Percentiles rank a stretch among this genome's conserved stretches.
These are phyloP conservation scores for Eupithecia vulgata DNA, from an alignment of 2,888 invertebrate genomes.

Conservation along the genomic window DNA sequence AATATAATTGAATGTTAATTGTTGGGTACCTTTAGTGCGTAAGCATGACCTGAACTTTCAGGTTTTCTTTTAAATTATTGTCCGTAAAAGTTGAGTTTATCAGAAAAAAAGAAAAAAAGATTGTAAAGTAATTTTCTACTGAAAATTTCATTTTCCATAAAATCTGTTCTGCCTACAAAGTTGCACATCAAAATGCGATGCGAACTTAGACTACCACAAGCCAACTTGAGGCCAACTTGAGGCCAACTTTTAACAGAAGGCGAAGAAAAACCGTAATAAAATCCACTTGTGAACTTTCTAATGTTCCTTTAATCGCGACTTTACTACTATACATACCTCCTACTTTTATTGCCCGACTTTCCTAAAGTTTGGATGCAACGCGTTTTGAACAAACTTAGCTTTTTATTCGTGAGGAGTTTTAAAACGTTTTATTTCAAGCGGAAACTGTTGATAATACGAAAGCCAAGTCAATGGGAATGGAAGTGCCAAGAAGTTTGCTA, in stretches of 20 bases:
- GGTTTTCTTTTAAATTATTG: too few species aligned
- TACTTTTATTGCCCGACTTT: slow-evolving; percentile 41
- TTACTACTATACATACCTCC: slow-evolving; percentile 19
- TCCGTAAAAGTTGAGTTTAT: background rate
- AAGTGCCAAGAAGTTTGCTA: background rate
- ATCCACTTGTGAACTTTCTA: slow-evolving; percentile 34
- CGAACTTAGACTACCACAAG: background rate
- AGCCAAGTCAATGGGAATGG: background rate
- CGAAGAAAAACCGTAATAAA: slow-evolving; percentile 40
- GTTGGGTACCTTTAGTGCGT: background rate
- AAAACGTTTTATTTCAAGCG: slow-evolving; percentile 4
- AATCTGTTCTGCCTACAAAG: slow-evolving; percentile 5
- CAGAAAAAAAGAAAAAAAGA: background rate
- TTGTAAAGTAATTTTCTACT: background rate
- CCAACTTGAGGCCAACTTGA: background rate
- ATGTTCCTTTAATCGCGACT: slow-evolving; percentile 33
- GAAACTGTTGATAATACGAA: slow-evolving; percentile 1
- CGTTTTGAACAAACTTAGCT: slow-evolving; percentile 18
- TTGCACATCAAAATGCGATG: slow-evolving; percentile 14
- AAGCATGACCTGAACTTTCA: background rate
- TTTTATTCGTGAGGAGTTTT: slow-evolving; percentile 13
- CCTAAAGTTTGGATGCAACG: slow-evolving; percentile 29
- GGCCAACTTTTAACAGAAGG: slow-evolving; percentile 23
- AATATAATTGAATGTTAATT: background rate
- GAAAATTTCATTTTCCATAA: slow-evolving; percentile 1